Conservation (phyloP, 1,140 invertebrate species). For the Bombyx mandarina region DNA sequence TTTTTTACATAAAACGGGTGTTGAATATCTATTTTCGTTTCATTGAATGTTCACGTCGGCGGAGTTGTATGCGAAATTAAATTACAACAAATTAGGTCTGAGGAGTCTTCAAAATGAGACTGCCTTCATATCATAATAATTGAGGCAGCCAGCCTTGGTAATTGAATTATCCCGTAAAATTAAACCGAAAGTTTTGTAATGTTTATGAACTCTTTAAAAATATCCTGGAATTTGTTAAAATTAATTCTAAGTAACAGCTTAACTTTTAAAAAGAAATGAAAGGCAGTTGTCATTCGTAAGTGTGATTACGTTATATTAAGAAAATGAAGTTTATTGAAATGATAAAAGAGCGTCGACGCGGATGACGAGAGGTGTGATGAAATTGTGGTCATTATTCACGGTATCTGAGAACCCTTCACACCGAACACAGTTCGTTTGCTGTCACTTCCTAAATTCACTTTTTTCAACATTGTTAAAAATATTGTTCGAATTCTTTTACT, state of each 20-base stretch:
- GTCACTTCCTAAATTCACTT: background rate
- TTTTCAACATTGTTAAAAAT: no score
- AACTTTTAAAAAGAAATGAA: background rate
- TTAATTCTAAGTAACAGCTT: background rate
- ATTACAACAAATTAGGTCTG: constrained; percentile 16
- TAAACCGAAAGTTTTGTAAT: background rate
- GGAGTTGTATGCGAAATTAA: constrained; percentile 10
- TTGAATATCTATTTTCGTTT: constrained; percentile 1
- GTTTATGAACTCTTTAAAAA: background rate
- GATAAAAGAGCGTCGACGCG: constrained; percentile 14
- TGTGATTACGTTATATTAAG: constrained; percentile 5
- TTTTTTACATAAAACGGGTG: constrained; percentile 11
- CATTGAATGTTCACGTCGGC: constrained; percentile 1
- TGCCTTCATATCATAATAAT: constrained; percentile 17
- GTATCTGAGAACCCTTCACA: constrained; percentile 12
- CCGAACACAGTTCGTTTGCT: constrained; percentile 12
- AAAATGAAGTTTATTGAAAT: constrained; percentile 18
- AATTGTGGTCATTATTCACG: constrained; percentile 23
- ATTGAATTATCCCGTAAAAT: constrained; percentile 18
- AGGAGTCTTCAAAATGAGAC: constrained; percentile 17
- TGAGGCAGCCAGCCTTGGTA: constrained; percentile 13
- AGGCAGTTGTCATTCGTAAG: constrained; percentile 7
- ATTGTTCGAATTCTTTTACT: no score
- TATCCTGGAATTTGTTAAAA: background rate
- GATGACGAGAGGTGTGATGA: constrained; percentile 14